Evolutionary conservation across 2,113 vertebrate species (phyloP), one percentile per base, ranked within the genome.

Genomic region (Oreocharis arfaki): DNA sequence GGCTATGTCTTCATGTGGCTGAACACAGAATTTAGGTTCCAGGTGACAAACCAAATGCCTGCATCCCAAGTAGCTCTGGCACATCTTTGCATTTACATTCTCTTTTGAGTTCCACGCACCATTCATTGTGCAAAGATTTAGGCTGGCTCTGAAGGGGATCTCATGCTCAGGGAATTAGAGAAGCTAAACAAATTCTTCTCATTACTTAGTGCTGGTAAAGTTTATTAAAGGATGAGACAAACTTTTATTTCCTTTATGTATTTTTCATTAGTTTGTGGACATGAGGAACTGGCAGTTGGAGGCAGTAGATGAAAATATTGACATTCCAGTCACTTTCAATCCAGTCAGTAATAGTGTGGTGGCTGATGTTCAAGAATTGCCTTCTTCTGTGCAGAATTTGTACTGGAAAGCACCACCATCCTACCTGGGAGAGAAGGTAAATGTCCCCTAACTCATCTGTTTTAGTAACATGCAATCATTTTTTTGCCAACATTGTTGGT

Each of bases 341-440:
- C 96, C 98, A 3, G 96, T 97, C 97, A 99, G 99, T 95, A 98
- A 98, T 57, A 99, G 98, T 1, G 97, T 98, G 79, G 99, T 99
- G 55, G 99, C 99, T 15, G 99, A 99, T 87, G 84, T 99, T 87
- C 99, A 99, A 97, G 99, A 99, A 96, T 96, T 99, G 76, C 98
- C 98, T 13, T n/a, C 97, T 10, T 94, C 97, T 3, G 96, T 98
- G 39, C 97, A 60, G 26, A 97, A 96, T 28, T 97, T 98, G 26
- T 98, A 98, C 97, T 99, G 99, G 99, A 98, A 98, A 26, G 99
- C 99, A 68, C 99, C 99, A 41, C 70, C 91, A 0, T 97, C 98
- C 55, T 99, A 99, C 97, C 95, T 99, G 69, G 99, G 99, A 89
- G 98, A 99, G 96, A 98, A 98, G 98, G 99, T 99, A 97, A 98